Conservation (phyloP, 2,888 invertebrate species). For the Cataglyphis cursor region DNA sequence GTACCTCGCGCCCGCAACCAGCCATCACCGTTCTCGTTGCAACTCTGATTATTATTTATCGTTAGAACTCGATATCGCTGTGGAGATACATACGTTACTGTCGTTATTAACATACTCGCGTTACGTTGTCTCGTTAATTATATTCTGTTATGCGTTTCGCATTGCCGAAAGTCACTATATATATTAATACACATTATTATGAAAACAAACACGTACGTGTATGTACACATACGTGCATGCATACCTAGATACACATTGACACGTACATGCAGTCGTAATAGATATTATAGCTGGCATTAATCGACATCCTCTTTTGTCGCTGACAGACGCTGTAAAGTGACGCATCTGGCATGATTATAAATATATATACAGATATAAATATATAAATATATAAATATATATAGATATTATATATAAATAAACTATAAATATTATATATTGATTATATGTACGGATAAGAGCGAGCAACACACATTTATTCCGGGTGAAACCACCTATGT, state of each 20-base stretch:
- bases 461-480: conserved; percentile 77
- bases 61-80: conserved; percentile 69
- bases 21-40: conserved; percentile 72
- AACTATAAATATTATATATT: conserved; percentile 81
- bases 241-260: conserved; percentile 3
- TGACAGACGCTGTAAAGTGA: conserved; percentile 85
- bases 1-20: conserved; percentile 70
- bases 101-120: conserved; percentile 74
- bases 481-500: conserved; percentile 79
- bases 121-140: conserved; percentile 77
- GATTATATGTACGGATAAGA: conserved; percentile 73
- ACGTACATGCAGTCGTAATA: conserved; percentile 70
- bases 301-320: conserved; percentile 77
- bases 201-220: conserved; percentile 38
- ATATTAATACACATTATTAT: conserved; percentile 62
- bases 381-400: conserved; percentile 80
- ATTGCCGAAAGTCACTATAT: conserved; percentile 66
- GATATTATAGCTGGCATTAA: conserved; percentile 64
- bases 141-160: conserved; percentile 72
- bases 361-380: conserved; percentile 80
- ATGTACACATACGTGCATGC: conserved; percentile 36
- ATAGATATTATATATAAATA: conserved; percentile 77
- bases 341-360: conserved; percentile 84
- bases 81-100: conserved; percentile 71
- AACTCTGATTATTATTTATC: conserved; percentile 71